Evolutionary conservation across 2,113 vertebrate genomes (phyloP), one percentile per base, ranked within the genome.

Genomic region (Nesogale talazaci): DNA sequence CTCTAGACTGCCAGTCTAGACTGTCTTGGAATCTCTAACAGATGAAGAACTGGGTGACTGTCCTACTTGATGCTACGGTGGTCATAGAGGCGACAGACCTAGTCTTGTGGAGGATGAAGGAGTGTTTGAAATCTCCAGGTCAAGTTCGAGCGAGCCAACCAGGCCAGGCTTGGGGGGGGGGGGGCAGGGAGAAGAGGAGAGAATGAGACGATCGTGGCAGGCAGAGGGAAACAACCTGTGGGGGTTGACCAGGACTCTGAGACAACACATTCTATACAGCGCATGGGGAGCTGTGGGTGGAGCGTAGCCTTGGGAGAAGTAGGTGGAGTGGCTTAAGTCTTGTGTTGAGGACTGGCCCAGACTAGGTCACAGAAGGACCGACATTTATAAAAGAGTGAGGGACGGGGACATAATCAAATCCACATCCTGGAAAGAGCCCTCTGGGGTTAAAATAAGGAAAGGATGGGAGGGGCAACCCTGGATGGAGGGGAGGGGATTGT

Each of bases 391-490:
- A 63, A 19, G 74, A 38, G 63, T 29, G 20, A 38, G 25, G 23
- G 31, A 40, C 10, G 38, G 25, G 75, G 23, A 61, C 34, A 36
- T 25, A 14, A 75, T 70, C 25, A 74, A 1, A 78, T 83, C 27
- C 20, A 19, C 40, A 61, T 82, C 74, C 79, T 85, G 34, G 38
- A 69, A 93, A 74, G 69, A 56, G 16, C 16, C 7, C 31, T 89
- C 52, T 79, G 69, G 31, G 52, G 84, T 93, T 81, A 75, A n/a
- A 79, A 72, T 89, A 77, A 84, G 65, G 69, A n/a, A 40, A 78
- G 63, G 22, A 31, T 79, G 46, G 81, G 80, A 92, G 17, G 40
- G 27, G 19, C 23, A 40, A n/a, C 2, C 29, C 10, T 38, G 12
- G 27, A 52, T 29, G 27, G 89, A 31, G 56, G 23, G 40, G 74